Evolutionary conservation across 2,888 invertebrate species (phyloP).

Genomic region (Perizoma flavofasciatum): DNA sequence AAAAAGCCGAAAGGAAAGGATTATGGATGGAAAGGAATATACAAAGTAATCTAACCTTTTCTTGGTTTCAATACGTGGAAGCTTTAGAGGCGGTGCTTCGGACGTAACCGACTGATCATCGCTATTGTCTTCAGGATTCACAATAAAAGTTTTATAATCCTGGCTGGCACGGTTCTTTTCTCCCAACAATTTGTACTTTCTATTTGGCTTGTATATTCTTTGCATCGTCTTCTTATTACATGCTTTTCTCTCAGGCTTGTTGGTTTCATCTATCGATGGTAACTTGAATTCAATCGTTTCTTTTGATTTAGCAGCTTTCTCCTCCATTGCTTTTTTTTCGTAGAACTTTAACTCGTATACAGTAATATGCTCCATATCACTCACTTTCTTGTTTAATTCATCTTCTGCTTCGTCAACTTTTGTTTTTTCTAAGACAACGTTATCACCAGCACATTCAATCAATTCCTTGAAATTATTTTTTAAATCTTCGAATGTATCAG

Average conservation of each 20-base stretch:
- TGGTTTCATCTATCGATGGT: conserved; percentile 66
- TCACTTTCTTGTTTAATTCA: conserved; percentile 51
- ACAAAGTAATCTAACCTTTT: conserved; percentile 61
- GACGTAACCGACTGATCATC: conserved; percentile 62
- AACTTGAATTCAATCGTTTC: conserved; percentile 53
- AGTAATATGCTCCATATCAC: conserved; percentile 74
- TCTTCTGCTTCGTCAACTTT: conserved; percentile 38
- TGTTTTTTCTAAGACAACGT: conserved; percentile 34
- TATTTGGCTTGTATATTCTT: conserved; percentile 58
- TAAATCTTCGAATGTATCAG: conserved; percentile 65
- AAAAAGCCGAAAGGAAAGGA: conserved; percentile 13
- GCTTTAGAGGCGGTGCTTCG: conserved; percentile 72
- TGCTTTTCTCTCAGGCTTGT: conserved; percentile 53
- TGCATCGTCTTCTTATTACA: conserved; percentile 58
- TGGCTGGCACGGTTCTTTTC: conserved; percentile 58
- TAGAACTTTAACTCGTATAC: conserved; percentile 66
- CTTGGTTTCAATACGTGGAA: conserved; percentile 73
- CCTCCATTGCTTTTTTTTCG: conserved; percentile 44
- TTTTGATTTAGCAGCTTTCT: conserved; percentile 11
- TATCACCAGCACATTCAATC: conserved; percentile 53
- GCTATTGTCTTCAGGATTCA: conserved; percentile 59
- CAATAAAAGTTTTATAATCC: conserved; percentile 68
- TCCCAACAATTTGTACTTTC: conserved; percentile 61
- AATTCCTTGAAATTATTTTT: conserved; percentile 68
- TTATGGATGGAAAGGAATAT: conserved; percentile 23